Evolutionary conservation across 1,140 invertebrate species (phyloP).

Genomic region (Semibalanus balanoides): DNA sequence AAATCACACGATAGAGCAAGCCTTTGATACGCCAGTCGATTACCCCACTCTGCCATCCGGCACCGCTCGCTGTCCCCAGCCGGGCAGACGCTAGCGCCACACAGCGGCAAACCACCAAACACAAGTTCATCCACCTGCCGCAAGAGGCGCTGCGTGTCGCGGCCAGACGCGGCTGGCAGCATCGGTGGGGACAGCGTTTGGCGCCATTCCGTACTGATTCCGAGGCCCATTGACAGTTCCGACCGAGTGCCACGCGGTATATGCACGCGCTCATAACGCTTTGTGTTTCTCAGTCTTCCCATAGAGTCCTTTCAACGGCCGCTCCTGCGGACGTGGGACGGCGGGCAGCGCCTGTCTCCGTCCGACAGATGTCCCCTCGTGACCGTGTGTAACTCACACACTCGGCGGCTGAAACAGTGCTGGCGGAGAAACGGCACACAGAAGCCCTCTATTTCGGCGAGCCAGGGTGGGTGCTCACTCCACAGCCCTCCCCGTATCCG

Average conservation of each 20-base stretch:
- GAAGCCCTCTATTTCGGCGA: not conserved
- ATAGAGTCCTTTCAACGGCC: not conserved
- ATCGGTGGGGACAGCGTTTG: not conserved
- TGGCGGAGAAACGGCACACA: too few species aligned
- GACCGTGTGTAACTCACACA: too few species aligned
- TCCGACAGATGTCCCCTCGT: not conserved
- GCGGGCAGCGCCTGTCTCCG: not conserved
- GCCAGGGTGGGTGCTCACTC: not conserved
- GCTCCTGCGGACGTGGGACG: too few species aligned
- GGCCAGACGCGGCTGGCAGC: not conserved
- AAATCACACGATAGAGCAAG: not conserved
- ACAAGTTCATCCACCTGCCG: not conserved
- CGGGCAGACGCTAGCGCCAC: not conserved
- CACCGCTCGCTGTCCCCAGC: not conserved
- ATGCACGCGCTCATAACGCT: not conserved
- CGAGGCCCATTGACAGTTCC: too few species aligned
- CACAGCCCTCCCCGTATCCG: too few species aligned
- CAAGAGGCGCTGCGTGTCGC: not conserved
- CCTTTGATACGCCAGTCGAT: not conserved
- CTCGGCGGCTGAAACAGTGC: not conserved
- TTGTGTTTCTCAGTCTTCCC: not conserved
- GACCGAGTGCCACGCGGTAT: too few species aligned
- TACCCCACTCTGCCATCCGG: not conserved
- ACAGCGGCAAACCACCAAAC: not conserved
- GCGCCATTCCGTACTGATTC: too few species aligned